A percentile compares a stretch with the other conserved stretches of the same genome.
Conservation (phyloP, 2,113 vertebrate genomes). For the Micronisus gabar region DNA sequence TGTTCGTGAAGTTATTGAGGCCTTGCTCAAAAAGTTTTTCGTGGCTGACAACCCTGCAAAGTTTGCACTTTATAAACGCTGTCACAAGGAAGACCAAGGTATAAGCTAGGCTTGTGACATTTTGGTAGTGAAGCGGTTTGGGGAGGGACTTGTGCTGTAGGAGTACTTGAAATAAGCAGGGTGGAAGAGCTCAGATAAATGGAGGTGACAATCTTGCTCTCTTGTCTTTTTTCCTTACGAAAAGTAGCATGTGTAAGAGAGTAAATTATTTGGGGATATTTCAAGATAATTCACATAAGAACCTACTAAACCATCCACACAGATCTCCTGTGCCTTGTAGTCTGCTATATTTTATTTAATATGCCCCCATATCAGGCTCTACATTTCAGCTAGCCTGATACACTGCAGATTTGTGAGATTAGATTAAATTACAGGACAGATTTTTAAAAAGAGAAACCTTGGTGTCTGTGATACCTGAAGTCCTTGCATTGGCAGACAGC, state of each 20-base stretch:
- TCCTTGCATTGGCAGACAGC: background rate
- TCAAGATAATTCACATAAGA: background rate
- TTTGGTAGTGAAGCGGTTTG: background rate
- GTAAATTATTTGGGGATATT: background rate
- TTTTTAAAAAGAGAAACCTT: background rate
- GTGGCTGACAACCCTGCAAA: slow-evolving; percentile 94
- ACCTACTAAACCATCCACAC: background rate
- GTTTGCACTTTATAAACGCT: slow-evolving; percentile 95
- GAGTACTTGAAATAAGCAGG: background rate
- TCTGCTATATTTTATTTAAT: background rate
- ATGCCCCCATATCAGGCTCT: background rate
- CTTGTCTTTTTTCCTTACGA: background rate
- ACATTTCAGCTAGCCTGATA: background rate
- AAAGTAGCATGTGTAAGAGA: background rate
- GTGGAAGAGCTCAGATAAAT: background rate
- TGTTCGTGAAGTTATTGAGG: slow-evolving; percentile 89
- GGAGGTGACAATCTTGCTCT: background rate
- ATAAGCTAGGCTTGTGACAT: background rate
- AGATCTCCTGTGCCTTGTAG: background rate
- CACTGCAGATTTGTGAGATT: background rate
- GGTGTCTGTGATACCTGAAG: background rate
- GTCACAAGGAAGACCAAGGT: slow-evolving; percentile 93
- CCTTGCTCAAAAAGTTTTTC: slow-evolving; percentile 89
- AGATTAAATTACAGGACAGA: background rate
- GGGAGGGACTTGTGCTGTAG: background rate